Base-by-base conservation (phyloP, 2,888 invertebrate species). In the Sceliomorpha sp. region DNA sequence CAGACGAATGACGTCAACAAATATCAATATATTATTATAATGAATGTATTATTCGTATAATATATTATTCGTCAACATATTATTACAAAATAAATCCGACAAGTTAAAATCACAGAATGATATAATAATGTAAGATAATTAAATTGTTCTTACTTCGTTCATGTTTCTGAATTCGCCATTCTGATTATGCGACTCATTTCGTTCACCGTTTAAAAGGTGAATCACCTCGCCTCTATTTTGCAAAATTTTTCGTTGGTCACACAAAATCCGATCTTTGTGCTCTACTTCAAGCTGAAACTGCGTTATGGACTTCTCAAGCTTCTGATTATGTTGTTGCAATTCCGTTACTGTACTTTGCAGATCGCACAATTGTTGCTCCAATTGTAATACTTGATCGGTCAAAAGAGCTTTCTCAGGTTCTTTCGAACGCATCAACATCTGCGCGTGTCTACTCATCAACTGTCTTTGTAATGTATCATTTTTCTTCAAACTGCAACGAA, bases 161-260 rank as follows among this genome's bases (percentile, higher is more conserved):
- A n/a, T n/a, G n/a, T n/a, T n/a, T n/a, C n/a, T n/a, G n/a, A n/a
- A n/a, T n/a, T n/a, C n/a, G n/a, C n/a, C n/a, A n/a, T n/a, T n/a
- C n/a, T n/a, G n/a, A n/a, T n/a, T n/a, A n/a, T n/a, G n/a, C n/a
- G n/a, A n/a, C n/a, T n/a, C n/a, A n/a, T n/a, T n/a, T n/a, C n/a
- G n/a, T n/a, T 91, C 92, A 53, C 90, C 91, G 80, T 92, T 91
- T 64, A 92, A 85, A 84, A 92, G 89, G 39, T 89, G 90, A 72
- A 92, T 90, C 70, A 93, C 83, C 74, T 92, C 92, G 70, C 92
- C 91, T 6, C 91, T 89, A 76, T 91, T 91, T 89, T 91, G 91
- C 73, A 92, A 89, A 74, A 91, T 89, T 82, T 91, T 91, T 85
- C 91, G 91, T 89, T 92, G 91, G 77, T 91, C 91, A 75, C 90